Percentiles rank a stretch among this genome's conserved stretches.
These are phyloP conservation scores for Rhinatrema bivittatum DNA, from an alignment of 2,797 vertebrate species.

Conservation along the genomic window DNA sequence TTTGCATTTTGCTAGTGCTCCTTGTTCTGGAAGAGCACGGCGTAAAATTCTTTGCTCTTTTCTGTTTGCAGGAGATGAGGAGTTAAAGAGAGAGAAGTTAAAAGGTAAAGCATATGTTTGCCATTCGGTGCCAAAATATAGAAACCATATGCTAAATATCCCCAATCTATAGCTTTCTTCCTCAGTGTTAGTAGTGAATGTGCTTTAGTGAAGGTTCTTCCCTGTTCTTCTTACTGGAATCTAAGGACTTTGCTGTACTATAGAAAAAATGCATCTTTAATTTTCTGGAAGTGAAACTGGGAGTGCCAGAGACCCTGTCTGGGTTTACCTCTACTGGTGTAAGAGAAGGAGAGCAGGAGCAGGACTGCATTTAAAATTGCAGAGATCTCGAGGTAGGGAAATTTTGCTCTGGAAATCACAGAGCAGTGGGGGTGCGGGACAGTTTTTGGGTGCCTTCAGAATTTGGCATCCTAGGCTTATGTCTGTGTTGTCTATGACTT, in stretches of 20 bases:
- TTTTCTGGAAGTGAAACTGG: too few species aligned
- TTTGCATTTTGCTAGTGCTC: too few species aligned
- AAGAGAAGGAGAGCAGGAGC: too few species aligned
- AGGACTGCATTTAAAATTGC: too few species aligned
- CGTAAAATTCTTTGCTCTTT: neutral
- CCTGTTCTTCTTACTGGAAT: constrained; percentile 43
- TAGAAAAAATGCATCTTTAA: constrained; percentile 54
- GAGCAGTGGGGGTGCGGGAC: constrained; percentile 29
- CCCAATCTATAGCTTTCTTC: constrained; percentile 55
- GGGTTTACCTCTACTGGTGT: too few species aligned
- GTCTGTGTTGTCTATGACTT: too few species aligned
- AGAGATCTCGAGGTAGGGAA: constrained; percentile 47
- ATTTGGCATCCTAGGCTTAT: too few species aligned
- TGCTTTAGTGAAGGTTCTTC: constrained; percentile 59
- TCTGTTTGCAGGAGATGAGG: constrained; percentile 13
- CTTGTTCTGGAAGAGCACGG: too few species aligned
- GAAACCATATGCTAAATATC: constrained; percentile 67
- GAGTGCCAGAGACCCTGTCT: too few species aligned
- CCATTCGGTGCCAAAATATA: constrained; percentile 59
- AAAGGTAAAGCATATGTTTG: constrained; percentile 64
- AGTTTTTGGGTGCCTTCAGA: too few species aligned
- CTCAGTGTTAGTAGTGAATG: constrained; percentile 61
- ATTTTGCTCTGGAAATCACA: constrained; percentile 50
- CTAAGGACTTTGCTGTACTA: constrained; percentile 46
- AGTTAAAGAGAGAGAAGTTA: constrained; percentile 38